phyloP scores from a whole-genome alignment of 2,113 vertebrate species.

The Butorides virescens region DNA sequence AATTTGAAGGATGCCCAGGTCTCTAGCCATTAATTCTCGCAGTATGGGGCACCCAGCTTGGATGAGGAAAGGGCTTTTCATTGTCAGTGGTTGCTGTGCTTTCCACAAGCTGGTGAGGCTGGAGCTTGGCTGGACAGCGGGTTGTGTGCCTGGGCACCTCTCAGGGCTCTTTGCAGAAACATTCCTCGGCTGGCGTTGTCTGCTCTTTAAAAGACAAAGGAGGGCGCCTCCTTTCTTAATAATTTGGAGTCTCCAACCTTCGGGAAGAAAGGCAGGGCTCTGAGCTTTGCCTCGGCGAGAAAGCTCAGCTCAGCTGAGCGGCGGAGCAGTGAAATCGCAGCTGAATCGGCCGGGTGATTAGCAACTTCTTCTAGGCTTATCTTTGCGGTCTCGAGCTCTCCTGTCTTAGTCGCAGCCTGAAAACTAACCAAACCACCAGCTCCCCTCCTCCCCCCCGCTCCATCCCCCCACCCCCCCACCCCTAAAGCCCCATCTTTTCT shows the following conservation, averaged over 20 bases:
- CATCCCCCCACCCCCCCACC: no score
- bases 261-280: background rate
- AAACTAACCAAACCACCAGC: background rate
- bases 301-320: background rate
- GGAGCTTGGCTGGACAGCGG: conserved; percentile 44
- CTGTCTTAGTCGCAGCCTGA: background rate
- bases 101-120: conserved; percentile 62
- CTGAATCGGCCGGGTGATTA: background rate
- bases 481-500: background rate
- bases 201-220: conserved; percentile 47
- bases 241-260: conserved; percentile 15
- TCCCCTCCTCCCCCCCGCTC: background rate
- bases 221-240: conserved; percentile 55
- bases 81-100: conserved; percentile 72
- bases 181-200: conserved; percentile 55
- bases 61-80: conserved; percentile 76
- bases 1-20: conserved; percentile 85
- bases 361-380: background rate
- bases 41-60: conserved; percentile 81
- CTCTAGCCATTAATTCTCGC: conserved; percentile 84
- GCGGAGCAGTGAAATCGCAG: background rate
- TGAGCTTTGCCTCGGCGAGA: background rate
- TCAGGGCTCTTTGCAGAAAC: conserved; percentile 47
- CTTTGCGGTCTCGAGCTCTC: background rate
- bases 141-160: conserved; percentile 53